Base-by-base conservation (phyloP, 2,797 vertebrate genomes). In the Trematomus bernacchii region DNA sequence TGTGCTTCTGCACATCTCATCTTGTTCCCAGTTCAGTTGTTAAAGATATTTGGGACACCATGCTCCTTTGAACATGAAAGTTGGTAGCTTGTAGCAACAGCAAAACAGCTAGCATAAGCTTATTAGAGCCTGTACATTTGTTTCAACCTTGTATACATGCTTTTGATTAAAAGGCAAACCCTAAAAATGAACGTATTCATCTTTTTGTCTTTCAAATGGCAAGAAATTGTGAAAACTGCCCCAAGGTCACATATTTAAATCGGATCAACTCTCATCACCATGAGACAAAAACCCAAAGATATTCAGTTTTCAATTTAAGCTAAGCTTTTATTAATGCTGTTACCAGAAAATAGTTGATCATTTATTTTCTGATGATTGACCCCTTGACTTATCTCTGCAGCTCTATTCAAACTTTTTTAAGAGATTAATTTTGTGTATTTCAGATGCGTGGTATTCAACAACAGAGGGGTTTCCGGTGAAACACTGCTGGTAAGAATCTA, bases 381-480 rank as follows among this genome's bases (percentile, higher is more conserved):
- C 27, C 27, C 37, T 27, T 3, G 1, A 46, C n/a, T n/a, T 8
- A 10, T 47, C 18, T 18, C 57, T 58, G 50, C 21, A 58, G 0
- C 23, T 37, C 1, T 30, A 21, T 3, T 37, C 40, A 1, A 47
- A 47, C 19, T 23, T 15, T 16, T 33, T 37, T 37, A 37, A 37
- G 33, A 37, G 33, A 37, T 7, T 37, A 1, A 37, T 54, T 83
- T 77, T 84, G 44, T 92, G 27, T 80, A 77, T 96, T 97, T 92
- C 93, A 99, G 97, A 89, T 98, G 97, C 59, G 96, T 97, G 83
- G 97, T 99, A 54, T 98, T 99, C 93, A 99, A 99, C 94, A 99
- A 99, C 90, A 96, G 98, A 89, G 98, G 98, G 51, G 95, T 98
- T 72, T 96, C 96, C 13, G 97, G 97, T n/a, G 98, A 99, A 90